Conservation (phyloP, 2,113 vertebrate species). For the Physeter macrocephalus region DNA sequence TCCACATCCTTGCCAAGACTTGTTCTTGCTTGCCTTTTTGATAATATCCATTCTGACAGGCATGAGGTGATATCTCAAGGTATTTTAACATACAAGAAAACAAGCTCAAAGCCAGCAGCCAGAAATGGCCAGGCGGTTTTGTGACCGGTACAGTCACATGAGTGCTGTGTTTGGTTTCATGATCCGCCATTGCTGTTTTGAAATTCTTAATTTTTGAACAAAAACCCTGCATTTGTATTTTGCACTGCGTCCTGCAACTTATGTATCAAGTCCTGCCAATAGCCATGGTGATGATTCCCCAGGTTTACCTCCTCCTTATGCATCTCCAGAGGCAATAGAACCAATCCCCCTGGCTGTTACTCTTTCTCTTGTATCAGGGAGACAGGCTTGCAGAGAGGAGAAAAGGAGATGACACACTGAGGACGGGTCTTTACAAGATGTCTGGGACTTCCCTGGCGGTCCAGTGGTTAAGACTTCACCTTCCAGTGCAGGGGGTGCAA, state of each 20-base stretch:
- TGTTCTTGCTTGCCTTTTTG: too few relatives aligned
- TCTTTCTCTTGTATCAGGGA: neutral
- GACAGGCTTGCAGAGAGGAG: neutral
- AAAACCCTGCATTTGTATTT: neutral
- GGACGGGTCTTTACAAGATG: neutral
- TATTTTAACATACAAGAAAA: neutral
- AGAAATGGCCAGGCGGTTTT: accelerated
- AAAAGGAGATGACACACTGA: accelerated
- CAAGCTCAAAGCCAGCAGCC: neutral
- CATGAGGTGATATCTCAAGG: too few relatives aligned
- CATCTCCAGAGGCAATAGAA: neutral
- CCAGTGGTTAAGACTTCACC: too few relatives aligned
- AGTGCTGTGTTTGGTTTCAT: neutral
- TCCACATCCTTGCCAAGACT: too few relatives aligned
- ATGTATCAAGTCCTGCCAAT: accelerated
- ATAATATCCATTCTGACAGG: too few relatives aligned
- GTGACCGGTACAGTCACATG: neutral
- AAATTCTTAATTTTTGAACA: neutral
- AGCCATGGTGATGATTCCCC: neutral
- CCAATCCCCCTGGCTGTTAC: accelerated
- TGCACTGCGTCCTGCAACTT: neutral
- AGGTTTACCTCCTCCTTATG: neutral
- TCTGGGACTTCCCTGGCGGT: too few relatives aligned
- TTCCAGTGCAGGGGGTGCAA: too few relatives aligned
- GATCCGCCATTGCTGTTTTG: neutral